These are phyloP conservation scores for Vidua macroura DNA, from an alignment of 2,113 vertebrate species.

Conservation along the genomic window DNA sequence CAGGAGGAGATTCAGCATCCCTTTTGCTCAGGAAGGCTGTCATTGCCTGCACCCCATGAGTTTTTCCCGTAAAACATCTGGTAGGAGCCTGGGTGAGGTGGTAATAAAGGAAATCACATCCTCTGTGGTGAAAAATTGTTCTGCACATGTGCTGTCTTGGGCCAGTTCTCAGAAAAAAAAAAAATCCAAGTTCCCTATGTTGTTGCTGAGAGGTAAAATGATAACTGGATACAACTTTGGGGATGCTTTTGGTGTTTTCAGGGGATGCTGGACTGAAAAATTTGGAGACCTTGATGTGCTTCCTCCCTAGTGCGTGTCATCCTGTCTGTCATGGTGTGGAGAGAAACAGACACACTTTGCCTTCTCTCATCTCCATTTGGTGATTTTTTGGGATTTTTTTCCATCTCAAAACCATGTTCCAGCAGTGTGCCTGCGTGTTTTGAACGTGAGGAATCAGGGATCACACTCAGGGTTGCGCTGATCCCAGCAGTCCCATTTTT, in stretches of 20 bases:
- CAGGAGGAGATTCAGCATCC: background rate
- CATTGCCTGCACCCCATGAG: rapidly evolving
- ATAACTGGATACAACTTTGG: background rate
- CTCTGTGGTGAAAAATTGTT: background rate
- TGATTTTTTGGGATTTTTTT: background rate
- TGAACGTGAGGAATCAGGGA: rapidly evolving
- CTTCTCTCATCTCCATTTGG: background rate
- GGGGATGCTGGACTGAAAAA: background rate
- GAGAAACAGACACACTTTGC: background rate
- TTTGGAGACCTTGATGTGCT: no score
- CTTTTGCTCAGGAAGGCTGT: background rate
- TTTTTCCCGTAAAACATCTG: background rate
- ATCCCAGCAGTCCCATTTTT: background rate
- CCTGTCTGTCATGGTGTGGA: background rate
- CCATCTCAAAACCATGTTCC: rapidly evolving
- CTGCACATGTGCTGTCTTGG: background rate
- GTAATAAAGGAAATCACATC: background rate
- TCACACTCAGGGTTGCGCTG: background rate
- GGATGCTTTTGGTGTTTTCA: background rate
- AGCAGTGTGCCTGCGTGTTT: rapidly evolving
- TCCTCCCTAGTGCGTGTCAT: background rate
- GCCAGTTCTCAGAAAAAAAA: background rate
- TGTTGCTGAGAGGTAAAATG: background rate
- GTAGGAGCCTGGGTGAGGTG: background rate
- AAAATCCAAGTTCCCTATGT: rapidly evolving